A percentile compares a stretch with the other conserved stretches of the same genome.
Evolutionary conservation across 2,888 invertebrate genomes (phyloP).

Genomic region (Perizoma flavofasciatum): DNA sequence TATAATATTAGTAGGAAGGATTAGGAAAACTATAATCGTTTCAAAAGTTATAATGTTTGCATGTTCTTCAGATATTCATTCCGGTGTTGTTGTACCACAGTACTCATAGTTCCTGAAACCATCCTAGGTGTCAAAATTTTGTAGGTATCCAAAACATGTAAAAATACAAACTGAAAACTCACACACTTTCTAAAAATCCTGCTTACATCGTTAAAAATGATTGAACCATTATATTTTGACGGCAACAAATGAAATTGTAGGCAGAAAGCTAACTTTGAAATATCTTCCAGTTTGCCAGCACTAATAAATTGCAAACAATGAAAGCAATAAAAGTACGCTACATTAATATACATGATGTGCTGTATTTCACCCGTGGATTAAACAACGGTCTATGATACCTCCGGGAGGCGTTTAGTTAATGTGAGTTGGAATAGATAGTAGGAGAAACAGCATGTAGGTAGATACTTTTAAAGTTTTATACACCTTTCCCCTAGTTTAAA

Average conservation of each 20-base stretch:
- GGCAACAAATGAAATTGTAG: constrained; percentile 12
- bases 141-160: neutral
- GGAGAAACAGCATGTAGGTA: too few species aligned
- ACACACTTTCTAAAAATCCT: neutral
- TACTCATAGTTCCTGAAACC: too few species aligned
- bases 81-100: too few species aligned
- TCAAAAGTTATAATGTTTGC: too few species aligned
- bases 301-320: constrained; percentile 68
- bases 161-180: neutral
- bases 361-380: constrained; percentile 73
- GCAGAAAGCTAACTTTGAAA: constrained; percentile 19
- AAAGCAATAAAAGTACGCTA: constrained; percentile 34
- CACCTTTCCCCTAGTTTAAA: too few species aligned
- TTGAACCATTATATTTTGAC: neutral
- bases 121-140: too few species aligned
- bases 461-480: constrained; percentile 3
- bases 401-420: constrained; percentile 71
- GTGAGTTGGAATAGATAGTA: constrained; percentile 45
- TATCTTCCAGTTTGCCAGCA: constrained; percentile 33
- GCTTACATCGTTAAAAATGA: too few species aligned
- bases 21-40: too few species aligned
- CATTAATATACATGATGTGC: constrained; percentile 75
- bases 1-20: too few species aligned
- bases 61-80: too few species aligned
- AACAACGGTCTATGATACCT: constrained; percentile 69